phyloP scores from a whole-genome alignment of 2,888 invertebrate species.

The Dryobotodes eremita region DNA sequence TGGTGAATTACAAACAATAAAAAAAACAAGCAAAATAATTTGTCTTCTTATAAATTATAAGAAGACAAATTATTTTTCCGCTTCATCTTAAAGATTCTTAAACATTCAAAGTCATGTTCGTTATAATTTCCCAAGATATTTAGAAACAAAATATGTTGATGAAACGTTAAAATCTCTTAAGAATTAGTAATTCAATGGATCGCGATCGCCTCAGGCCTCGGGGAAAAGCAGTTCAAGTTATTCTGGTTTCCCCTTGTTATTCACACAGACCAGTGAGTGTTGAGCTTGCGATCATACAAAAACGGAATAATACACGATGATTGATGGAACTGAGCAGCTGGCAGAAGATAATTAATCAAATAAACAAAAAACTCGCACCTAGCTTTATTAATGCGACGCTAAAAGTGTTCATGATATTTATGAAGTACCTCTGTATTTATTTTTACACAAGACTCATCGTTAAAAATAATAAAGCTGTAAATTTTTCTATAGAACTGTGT shows the following conservation, averaged over 20 bases:
- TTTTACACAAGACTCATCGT: neutral
- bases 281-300: slow-evolving; percentile 29
- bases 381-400: slow-evolving; percentile 11
- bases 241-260: neutral
- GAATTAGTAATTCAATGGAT: slow-evolving; percentile 27
- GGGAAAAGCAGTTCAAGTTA: slow-evolving; percentile 37
- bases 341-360: slow-evolving; percentile 52
- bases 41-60: neutral
- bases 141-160: slow-evolving; percentile 19
- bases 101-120: slow-evolving; percentile 19
- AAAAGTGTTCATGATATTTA: slow-evolving; percentile 4
- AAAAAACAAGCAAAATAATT: no score
- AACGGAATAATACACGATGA: slow-evolving; percentile 42
- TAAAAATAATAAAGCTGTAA: neutral
- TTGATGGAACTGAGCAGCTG: slow-evolving; percentile 40
- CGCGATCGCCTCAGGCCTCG: slow-evolving; percentile 4
- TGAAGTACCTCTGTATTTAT: neutral
- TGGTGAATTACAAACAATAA: no score
- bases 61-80: neutral
- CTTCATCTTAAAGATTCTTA: neutral
- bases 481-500: neutral
- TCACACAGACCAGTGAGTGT: neutral
- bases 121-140: neutral
- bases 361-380: slow-evolving; percentile 39
- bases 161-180: slow-evolving; percentile 44